Base-by-base conservation (phyloP, 1,140 invertebrate genomes). In the Pogonognathellus flavescens region DNA sequence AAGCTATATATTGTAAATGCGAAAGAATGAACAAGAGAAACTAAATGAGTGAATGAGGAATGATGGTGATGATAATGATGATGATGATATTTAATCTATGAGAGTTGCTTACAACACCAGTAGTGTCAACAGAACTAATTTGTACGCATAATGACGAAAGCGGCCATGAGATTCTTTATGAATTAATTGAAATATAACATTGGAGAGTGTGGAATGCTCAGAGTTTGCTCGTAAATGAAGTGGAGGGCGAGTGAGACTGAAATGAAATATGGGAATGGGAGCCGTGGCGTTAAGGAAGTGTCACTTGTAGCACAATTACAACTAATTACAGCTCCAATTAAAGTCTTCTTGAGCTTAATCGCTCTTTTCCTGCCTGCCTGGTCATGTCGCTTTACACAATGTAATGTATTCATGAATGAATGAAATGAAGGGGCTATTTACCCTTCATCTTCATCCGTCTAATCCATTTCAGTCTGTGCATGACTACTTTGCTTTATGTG, bases 291-390 rank as follows among this genome's bases (percentile, higher is more conserved):
- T 76, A 88, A 76, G 88, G 87, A 87, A 87, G 88, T 88, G 88
- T 88, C 88, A 88, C 86, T 88, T 87, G 83, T 84, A 83, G 85
- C 59, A 86, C 86, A 88, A 88, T 88, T 88, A 88, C 86, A 76
- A 84, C 83, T 88, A 88, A 88, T 88, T 88, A 88, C 86, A 86
- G 60, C 70, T 86, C 81, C 86, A 88, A 88, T 88, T 88, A 88
- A 87, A 88, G 70, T 85, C 83, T 81, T 87, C 86, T 87, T 87
- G 49, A 85, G 72, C 86, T 85, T 88, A 88, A 88, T 88, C 86
- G 88, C 49, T 85, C 86, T 85, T 88, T 88, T 88, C 88, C 88
- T 88, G 88, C 85, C 60, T 83, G 70, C 70, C 41, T 76, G 52
- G 49, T 72, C 82, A 59, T 60, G 57, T 76, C 25, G 70, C 70